Evolutionary conservation across 2,113 vertebrate genomes (phyloP).

Genomic region (Apeltes quadracus): DNA sequence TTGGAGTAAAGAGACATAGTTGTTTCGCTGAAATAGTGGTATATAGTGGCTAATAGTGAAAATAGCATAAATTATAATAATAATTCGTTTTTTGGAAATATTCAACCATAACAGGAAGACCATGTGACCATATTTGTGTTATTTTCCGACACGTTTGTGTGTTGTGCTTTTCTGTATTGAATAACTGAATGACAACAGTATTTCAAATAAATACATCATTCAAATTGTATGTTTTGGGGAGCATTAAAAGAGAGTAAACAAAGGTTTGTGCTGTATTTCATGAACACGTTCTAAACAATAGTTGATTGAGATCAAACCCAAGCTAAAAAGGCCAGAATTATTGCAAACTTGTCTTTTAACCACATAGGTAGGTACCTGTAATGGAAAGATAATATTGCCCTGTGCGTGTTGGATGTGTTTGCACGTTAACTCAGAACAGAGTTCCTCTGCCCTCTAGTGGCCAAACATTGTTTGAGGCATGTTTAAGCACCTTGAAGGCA

Average conservation of each 20-base stretch:
- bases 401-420: not conserved
- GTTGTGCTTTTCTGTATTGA: not conserved
- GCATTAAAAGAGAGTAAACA: not conserved
- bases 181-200: not conserved
- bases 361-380: not conserved
- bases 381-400: not conserved
- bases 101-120: too few relatives aligned
- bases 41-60: not conserved
- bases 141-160: not conserved
- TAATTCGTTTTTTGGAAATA: too few relatives aligned
- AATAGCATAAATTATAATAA: too few relatives aligned
- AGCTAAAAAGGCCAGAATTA: not conserved
- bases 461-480: not conserved
- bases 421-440: not conserved
- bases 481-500: not conserved
- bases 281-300: not conserved
- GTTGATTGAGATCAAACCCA: not conserved
- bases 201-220: not conserved
- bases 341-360: not conserved
- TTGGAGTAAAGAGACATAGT: not conserved
- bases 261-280: not conserved
- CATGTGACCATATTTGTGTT: too few relatives aligned
- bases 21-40: not conserved
- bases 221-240: not conserved
- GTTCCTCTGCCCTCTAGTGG: constrained; percentile 21